These are phyloP conservation scores for Chironomus striatipennis DNA, from an alignment of 1,140 invertebrate genomes.

Conservation along the genomic window DNA sequence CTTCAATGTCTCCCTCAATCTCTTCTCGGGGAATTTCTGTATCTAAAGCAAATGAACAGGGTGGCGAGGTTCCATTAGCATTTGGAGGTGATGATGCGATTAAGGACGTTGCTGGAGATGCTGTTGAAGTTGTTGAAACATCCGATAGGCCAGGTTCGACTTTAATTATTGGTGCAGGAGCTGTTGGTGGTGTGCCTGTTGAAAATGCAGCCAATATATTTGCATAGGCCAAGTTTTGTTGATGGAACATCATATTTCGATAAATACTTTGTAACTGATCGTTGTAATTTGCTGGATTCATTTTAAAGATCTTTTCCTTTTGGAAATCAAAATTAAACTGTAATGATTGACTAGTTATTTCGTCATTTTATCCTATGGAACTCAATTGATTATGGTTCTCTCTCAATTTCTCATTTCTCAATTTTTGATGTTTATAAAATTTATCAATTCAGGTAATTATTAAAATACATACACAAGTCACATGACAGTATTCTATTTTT, in stretches of 20 bases:
- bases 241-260: background rate
- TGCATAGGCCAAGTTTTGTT: background rate
- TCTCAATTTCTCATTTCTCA: background rate
- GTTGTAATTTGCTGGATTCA: background rate
- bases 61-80: background rate
- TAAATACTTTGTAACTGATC: background rate
- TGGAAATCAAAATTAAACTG: background rate
- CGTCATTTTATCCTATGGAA: background rate
- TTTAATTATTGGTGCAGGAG: background rate
- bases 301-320: background rate
- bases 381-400: background rate
- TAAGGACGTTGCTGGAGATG: background rate
- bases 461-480: too few species aligned
- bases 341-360: background rate
- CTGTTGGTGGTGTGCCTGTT: background rate
- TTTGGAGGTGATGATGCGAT: background rate
- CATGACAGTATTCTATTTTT: too few species aligned
- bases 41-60: background rate
- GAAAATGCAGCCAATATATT: background rate
- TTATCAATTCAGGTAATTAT: background rate
- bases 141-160: background rate
- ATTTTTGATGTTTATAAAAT: background rate
- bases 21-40: background rate
- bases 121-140: background rate
- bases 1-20: conserved; percentile 4